Evolutionary conservation across 2,797 vertebrate species (phyloP), one percentile per base, ranked within the genome.

Genomic region (Pteropus rufus): DNA sequence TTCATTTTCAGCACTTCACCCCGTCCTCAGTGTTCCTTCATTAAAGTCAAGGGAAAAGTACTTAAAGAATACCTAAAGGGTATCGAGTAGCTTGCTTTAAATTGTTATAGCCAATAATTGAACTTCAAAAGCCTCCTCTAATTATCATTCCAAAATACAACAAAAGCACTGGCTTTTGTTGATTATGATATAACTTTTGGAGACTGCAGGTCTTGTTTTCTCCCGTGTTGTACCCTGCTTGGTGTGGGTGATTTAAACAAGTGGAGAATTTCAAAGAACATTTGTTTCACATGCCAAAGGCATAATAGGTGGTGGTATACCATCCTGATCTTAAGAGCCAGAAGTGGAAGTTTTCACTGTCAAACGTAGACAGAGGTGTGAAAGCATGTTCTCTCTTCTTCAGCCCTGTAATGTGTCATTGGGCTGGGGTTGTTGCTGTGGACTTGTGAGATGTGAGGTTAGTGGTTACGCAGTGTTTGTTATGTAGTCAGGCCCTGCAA

Each of bases 101-200:
- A 0, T 7, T 41, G n/a, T 36, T 60, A 21, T 0, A 10, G 52
- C 87, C 41, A 41, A 52, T 11, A 49, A 52, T 11, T 49, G 52
- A 76, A 62, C 89, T 89, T 93, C 39, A 11, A 12, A 82, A 91
- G 87, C 64, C 56, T 60, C 23, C 64, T 70, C 19, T 60, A 12
- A 24, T 44, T 58, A n/a, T 3, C 11, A 21, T 26, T 44, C 41
- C n/a, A 4, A 49, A 56, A 23, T 4, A 39, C 11, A 44, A 39
- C 29, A 12, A 56, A 84, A 77, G 56, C 26, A 0, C 46, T 84
- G 70, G 34, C 44, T 85, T 85, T 85, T 52, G 44, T 41, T 52
- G 94, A 29, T 15, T 4, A 70, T 60, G 72, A 52, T 62, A 3
- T 39, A 29, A 31, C 81, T 91, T 92, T 60, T 79, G 54, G 84